Evolutionary conservation across 2,797 vertebrate genomes (phyloP).

Genomic region (Podargus strigoides): DNA sequence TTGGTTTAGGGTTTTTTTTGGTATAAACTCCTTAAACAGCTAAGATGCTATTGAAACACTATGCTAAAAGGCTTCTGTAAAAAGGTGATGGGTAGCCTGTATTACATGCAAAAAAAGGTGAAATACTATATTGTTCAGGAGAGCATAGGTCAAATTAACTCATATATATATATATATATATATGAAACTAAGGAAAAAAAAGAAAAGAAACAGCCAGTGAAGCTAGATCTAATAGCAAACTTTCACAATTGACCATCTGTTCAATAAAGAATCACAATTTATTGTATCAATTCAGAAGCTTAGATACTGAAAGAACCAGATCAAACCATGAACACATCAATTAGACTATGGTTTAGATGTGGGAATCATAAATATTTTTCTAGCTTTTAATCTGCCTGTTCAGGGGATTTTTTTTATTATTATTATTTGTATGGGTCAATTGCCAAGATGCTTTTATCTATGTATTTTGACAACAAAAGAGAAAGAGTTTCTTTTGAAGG

Average conservation of each 20-base stretch:
- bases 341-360: not conserved
- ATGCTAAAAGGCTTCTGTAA: not conserved
- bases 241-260: not conserved
- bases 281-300: not conserved
- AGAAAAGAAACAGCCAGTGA: not conserved
- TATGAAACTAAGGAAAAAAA: not conserved
- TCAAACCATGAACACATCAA: not conserved
- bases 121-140: not conserved
- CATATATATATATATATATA: too few species aligned
- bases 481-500: not conserved
- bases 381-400: not conserved
- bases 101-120: not conserved
- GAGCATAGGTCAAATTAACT: not conserved
- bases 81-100: not conserved
- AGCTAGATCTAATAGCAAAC: not conserved
- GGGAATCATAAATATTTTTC: not conserved
- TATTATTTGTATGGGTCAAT: not conserved
- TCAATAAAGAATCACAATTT: not conserved
- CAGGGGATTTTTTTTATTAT: not conserved
- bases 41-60: not conserved
- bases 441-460: not conserved
- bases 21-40: not conserved
- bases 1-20: too few species aligned
- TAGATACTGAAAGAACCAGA: not conserved
- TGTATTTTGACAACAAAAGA: not conserved